phyloP scores from a whole-genome alignment of 2,113 vertebrate genomes.

The Murina feae region DNA sequence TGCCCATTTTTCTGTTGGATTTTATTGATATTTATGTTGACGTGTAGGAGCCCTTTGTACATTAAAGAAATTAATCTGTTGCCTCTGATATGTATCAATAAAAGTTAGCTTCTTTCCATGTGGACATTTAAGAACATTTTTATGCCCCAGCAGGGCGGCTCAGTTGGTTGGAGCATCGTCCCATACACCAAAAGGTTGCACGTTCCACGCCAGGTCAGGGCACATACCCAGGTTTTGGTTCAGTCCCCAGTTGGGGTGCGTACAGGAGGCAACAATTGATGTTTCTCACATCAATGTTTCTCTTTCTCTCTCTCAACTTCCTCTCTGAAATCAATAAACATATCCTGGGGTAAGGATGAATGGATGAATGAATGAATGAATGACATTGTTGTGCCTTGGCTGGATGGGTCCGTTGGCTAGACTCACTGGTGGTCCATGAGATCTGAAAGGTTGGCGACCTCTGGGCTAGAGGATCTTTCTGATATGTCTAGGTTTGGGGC shows the following conservation, averaged over 20 bases:
- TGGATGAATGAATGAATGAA: background rate
- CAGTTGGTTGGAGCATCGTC: background rate
- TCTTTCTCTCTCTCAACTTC: background rate
- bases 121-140: background rate
- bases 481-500: background rate
- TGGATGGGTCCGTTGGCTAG: background rate
- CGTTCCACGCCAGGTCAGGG: background rate
- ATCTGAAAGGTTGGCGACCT: too few species aligned
- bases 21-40: background rate
- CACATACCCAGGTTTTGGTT: background rate
- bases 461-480: background rate
- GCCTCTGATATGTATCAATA: background rate
- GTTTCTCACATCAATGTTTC: background rate
- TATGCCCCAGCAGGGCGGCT: background rate
- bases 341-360: background rate
- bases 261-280: background rate
- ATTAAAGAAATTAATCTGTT: conserved; percentile 4
- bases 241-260: background rate
- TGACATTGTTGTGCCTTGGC: background rate
- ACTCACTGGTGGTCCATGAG: too few species aligned
- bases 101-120: background rate
- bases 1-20: background rate
- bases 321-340: background rate
- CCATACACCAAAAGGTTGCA: background rate
- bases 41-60: background rate